Evolutionary conservation across 2,113 vertebrate genomes (phyloP), one percentile per base, ranked within the genome.

Genomic region (Turdus rufiventris): DNA sequence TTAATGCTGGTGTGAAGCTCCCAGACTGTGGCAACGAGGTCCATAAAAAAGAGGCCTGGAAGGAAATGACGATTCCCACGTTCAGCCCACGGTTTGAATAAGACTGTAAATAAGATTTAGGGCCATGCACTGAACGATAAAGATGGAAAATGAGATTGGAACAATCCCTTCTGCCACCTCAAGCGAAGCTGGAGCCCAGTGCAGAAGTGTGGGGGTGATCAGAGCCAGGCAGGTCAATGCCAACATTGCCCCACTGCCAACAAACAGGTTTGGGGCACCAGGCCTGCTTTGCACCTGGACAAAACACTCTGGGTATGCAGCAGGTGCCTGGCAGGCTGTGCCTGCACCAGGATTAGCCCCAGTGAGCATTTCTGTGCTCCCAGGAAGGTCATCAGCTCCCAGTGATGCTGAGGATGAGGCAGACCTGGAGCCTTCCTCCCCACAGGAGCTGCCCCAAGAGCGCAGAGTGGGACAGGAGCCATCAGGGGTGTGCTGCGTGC

Each of bases 81-180:
- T 20, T 61, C 88, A 90, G 78, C 50, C 81, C 58, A 60, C 0
- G 0, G 57, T 33, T 75, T 57, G 74, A 76, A 72, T 29, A 53
- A 81, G 53, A 40, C 61, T 91, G 81, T 68, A 75, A 93, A 93
- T 75, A 88, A 89, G 71, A 75, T 31, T 40, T 53, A 51, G 61
- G 36, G 62, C 70, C 73, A 31, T 24, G n/a, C 42, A 34, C n/a
- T 18, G 78, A 88, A 56, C 62, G 72, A 26, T 57, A 57, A 79
- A 87, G 33, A 65, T 23, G 33, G 71, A 11, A 90, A 73, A 90
- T 54, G 70, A 75, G 57, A 89, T 87, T 51, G 60, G 19, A 36
- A n/a, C 3, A 1, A 65, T 50, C 42, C 54, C 71, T 70, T 40
- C 78, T 50, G 71, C 58, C 76, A 24, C 71, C 67, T 76, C 58